Conservation (phyloP, 2,797 vertebrate genomes). For the Babyrousa celebensis region DNA sequence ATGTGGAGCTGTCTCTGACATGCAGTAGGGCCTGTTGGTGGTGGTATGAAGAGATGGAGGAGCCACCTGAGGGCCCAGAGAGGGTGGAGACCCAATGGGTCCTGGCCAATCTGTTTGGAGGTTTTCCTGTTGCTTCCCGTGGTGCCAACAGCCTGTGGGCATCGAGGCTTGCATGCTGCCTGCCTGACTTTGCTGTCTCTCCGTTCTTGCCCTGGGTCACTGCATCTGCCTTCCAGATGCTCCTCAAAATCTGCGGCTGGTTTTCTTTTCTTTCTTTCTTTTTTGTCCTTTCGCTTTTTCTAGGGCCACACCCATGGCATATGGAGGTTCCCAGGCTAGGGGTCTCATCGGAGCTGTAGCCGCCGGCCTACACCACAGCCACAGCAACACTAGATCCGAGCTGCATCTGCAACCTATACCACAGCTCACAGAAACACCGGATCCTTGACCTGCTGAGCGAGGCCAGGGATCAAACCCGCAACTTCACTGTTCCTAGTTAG, state of each 20-base stretch:
- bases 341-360: no score
- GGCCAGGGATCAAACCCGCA: no score
- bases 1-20: not conserved
- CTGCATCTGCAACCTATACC: no score
- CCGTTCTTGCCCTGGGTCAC: not conserved
- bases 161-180: accelerated
- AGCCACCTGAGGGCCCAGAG: not conserved
- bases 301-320: no score
- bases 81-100: not conserved
- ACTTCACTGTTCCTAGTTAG: no score
- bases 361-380: no score
- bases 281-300: no score
- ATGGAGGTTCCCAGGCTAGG: no score
- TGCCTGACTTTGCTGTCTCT: not conserved
- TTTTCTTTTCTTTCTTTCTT: no score
- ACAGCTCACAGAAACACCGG: no score
- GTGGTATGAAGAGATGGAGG: not conserved
- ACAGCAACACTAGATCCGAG: no score
- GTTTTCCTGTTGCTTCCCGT: not conserved
- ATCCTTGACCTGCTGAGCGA: no score
- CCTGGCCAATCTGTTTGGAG: not conserved
- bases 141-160: not conserved
- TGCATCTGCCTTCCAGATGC: not conserved
- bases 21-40: not conserved
- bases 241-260: not conserved